These are phyloP conservation scores for Tinea trinotella DNA, from an alignment of 2,888 invertebrate genomes.

Conservation along the genomic window DNA sequence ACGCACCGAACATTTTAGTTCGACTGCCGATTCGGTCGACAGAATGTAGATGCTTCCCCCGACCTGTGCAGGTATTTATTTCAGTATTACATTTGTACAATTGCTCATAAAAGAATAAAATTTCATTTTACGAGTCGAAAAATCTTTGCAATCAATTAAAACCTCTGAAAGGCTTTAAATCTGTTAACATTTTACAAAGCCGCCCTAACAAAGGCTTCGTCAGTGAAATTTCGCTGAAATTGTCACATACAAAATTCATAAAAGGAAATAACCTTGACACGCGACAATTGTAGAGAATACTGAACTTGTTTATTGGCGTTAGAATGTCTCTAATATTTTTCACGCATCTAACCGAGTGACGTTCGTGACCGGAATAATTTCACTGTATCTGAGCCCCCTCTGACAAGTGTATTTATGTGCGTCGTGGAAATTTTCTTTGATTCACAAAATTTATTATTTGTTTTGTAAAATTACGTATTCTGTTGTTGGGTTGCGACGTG, in stretches of 20 bases:
- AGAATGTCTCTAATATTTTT: slow-evolving; percentile 39
- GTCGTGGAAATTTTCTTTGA: neutral
- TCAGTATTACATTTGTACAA: no score
- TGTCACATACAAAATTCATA: neutral
- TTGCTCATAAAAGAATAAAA: no score
- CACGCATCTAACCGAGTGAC: slow-evolving; percentile 33
- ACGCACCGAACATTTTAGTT: no score
- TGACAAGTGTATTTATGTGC: neutral
- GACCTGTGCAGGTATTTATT: no score
- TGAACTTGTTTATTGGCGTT: slow-evolving; percentile 12
- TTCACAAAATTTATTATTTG: neutral
- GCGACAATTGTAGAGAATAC: slow-evolving; percentile 4
- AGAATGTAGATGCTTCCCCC: no score
- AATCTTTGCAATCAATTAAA: no score
- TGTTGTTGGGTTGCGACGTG: no score
- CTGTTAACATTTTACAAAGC: neutral
- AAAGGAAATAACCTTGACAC: neutral
- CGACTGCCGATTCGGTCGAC: no score
- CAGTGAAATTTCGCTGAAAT: neutral
- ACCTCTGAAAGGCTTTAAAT: neutral
- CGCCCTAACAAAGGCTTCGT: neutral
- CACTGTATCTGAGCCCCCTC: neutral
- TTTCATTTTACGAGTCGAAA: no score
- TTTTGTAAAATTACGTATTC: neutral
- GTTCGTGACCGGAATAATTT: slow-evolving; percentile 36